phyloP scores from a whole-genome alignment of 2,888 invertebrate genomes.

The Ommatoiulus sabulosus region DNA sequence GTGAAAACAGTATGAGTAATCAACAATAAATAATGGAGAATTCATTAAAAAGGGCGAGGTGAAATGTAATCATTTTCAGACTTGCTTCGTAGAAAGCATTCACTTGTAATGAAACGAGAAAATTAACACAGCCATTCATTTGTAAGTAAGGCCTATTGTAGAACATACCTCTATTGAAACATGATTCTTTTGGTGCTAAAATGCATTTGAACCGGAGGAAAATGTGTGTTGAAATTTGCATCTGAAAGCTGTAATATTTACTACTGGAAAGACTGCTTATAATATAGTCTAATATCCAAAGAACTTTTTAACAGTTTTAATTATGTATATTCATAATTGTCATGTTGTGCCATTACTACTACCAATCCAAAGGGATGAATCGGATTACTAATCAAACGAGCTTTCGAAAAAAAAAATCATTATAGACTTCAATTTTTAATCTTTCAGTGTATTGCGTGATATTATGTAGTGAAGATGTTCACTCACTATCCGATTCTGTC shows the following conservation, averaged over 20 bases:
- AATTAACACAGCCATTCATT: neutral
- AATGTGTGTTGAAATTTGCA: constrained; percentile 52
- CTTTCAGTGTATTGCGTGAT: constrained; percentile 50
- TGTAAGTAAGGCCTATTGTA: neutral
- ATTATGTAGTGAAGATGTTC: constrained; percentile 52
- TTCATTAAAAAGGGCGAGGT: neutral
- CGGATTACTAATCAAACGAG: constrained; percentile 51
- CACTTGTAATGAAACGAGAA: neutral
- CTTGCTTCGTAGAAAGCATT: neutral
- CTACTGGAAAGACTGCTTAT: constrained; percentile 46
- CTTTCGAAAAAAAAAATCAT: constrained; percentile 48
- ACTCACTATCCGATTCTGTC: constrained; percentile 50
- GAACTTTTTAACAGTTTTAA: constrained; percentile 48
- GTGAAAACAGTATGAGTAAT: neutral
- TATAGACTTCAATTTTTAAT: constrained; percentile 50
- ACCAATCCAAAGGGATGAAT: constrained; percentile 33
- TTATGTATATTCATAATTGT: constrained; percentile 52
- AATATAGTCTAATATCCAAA: constrained; percentile 52
- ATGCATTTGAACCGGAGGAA: constrained; percentile 20
- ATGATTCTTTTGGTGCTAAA: constrained; percentile 45
- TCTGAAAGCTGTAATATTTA: constrained; percentile 47
- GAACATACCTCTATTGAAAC: neutral
- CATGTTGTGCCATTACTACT: constrained; percentile 51
- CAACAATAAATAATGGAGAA: no score
- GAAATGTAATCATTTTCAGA: neutral